Evolutionary conservation across 2,113 vertebrate genomes (phyloP).

Genomic region (Phocoena sinus): DNA sequence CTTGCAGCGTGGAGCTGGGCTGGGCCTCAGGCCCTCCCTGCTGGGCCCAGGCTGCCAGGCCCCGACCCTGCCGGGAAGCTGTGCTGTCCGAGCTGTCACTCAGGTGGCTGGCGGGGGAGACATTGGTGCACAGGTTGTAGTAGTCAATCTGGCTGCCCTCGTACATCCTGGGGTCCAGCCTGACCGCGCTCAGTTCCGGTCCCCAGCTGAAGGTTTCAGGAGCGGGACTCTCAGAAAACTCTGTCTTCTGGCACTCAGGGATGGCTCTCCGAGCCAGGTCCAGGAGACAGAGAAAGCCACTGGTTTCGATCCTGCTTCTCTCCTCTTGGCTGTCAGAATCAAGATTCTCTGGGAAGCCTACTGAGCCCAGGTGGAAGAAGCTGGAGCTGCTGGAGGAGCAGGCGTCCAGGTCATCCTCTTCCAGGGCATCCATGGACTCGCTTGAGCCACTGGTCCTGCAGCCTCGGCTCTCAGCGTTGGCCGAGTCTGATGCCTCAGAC

Average conservation of each 20-base stretch:
- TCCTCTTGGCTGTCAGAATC: constrained; percentile 17
- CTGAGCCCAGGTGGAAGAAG: constrained; percentile 79
- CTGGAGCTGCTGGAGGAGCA: constrained; percentile 82
- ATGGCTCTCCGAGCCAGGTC: constrained; percentile 79
- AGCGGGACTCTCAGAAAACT: constrained; percentile 62
- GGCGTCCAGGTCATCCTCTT: constrained; percentile 87
- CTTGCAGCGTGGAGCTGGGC: neutral
- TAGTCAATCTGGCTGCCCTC: constrained; percentile 81
- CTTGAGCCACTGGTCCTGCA: constrained; percentile 93
- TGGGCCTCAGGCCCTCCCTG: neutral
- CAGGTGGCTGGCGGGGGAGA: constrained; percentile 84
- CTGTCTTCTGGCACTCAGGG: constrained; percentile 45
- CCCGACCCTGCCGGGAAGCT: constrained; percentile 6
- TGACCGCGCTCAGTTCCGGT: constrained; percentile 51
- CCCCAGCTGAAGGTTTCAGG: constrained; percentile 74
- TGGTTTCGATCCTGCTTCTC: constrained; percentile 67
- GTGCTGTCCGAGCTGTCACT: constrained; percentile 44
- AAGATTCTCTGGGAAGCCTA: constrained; percentile 76
- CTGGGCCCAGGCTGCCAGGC: neutral
- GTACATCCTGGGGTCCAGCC: constrained; percentile 79
- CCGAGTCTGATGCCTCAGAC: constrained; percentile 89
- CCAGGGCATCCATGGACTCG: constrained; percentile 90
- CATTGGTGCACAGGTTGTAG: constrained; percentile 86
- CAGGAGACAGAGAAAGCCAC: constrained; percentile 82
- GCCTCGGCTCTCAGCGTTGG: constrained; percentile 82